Conservation (phyloP, 1,140 invertebrate species). For the Drosophila hydei region DNA sequence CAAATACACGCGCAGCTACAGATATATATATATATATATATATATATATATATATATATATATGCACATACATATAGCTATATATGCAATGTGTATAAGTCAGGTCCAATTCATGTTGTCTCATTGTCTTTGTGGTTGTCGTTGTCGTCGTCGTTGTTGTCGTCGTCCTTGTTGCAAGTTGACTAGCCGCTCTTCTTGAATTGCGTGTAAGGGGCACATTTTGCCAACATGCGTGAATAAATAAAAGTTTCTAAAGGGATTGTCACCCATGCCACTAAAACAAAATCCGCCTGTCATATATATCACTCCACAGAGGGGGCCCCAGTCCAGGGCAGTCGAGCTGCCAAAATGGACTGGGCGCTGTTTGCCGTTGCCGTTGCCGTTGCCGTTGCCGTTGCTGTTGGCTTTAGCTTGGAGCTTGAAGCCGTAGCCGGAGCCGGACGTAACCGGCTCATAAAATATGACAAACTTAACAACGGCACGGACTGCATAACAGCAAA, state of each 20-base stretch:
- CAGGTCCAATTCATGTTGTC: conserved; percentile 20
- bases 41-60: neutral
- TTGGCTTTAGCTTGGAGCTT: neutral
- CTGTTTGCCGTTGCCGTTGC: conserved; percentile 11
- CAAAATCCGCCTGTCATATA: conserved; percentile 78
- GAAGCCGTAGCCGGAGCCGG: conserved; percentile 39
- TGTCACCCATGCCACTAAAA: conserved; percentile 78
- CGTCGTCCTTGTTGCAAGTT: conserved; percentile 21
- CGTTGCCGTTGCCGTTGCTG: too few species aligned
- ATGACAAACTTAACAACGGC: conserved; percentile 74
- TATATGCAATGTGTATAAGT: neutral
- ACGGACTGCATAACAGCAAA: conserved; percentile 58
- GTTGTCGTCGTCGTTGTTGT: conserved; percentile 5
- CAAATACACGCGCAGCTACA: conserved; percentile 3
- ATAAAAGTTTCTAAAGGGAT: conserved; percentile 75
- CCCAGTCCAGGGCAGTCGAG: conserved; percentile 2
- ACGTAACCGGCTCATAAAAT: conserved; percentile 72
- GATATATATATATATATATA: neutral
- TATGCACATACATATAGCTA: neutral
- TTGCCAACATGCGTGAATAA: conserved; percentile 73
- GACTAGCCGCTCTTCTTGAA: conserved; percentile 28
- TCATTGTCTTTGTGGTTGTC: conserved; percentile 34
- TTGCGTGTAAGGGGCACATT: conserved; percentile 73
- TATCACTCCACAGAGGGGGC: conserved; percentile 60
- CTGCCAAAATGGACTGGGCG: conserved; percentile 12